Evolutionary conservation across 2,888 invertebrate genomes (phyloP), one percentile per base, ranked within the genome.

Genomic region (Brenthis hecate): DNA sequence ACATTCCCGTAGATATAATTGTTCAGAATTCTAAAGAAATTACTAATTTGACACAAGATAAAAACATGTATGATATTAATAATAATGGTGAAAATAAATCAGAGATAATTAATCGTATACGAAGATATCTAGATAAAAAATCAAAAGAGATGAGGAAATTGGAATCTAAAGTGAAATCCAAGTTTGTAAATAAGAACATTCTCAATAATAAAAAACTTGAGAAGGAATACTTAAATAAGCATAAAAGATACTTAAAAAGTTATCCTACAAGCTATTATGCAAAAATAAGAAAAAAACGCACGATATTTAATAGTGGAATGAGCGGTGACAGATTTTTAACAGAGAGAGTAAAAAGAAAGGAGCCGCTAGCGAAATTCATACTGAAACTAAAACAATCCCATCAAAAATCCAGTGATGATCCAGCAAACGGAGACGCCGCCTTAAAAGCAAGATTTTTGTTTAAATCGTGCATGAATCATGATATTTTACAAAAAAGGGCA

Each of bases 391-490:
- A 66, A 63, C 64, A 72, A 32, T 60, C 55, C 1, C 56, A 57
- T 36, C 62, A 71, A 68, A 69, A 71, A 65, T 32, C 43, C 11
- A 65, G 72, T 32, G 68, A 77, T 5, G 88, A 93, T 70, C 80
- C 77, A 28, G 79, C 85, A 5, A 74, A 83, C 51, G 85, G 84
- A 4, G 95, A 95, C 77, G 97, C 98, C 0, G 94, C 96, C 63
- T 80, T 93, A 5, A 98, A 98, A 88, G 97, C 98, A 0, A 97
- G 96, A 86, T 93, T 95, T 78, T 93, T 98, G 16, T 98, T 97
- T 82, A 94, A 94, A 80, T 97, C 98, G 4, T 98, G 98, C 80
- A 96, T 98, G 94, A 97, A 98, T 84, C 95, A 94, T 80, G 95
- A 94, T 64, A 92, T 96, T 69, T 93, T 98, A 72, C 94, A 96